Evolutionary conservation across 2,113 vertebrate species (phyloP).

Genomic region (Ovis canadensis): DNA sequence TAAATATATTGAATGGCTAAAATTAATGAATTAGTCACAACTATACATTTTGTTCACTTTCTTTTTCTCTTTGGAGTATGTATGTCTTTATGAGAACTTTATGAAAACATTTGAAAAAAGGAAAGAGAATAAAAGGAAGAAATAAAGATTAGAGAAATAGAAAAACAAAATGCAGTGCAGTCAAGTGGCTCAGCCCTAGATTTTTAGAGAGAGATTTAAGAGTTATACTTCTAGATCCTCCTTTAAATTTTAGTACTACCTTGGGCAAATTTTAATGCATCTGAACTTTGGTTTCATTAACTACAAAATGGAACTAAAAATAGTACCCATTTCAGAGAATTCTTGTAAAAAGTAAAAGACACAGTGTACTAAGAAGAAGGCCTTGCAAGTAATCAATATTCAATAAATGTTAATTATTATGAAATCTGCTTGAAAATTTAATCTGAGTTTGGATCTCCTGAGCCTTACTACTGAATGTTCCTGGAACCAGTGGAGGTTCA

Average conservation of each 20-base stretch:
- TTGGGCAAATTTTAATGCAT: background rate
- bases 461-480: background rate
- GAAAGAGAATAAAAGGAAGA: background rate
- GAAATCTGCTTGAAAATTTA: slow-evolving; percentile 25
- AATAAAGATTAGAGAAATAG: background rate
- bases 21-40: background rate
- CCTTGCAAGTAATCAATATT: background rate
- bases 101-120: background rate
- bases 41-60: background rate
- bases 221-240: background rate
- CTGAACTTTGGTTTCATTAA: background rate
- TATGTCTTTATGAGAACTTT: background rate
- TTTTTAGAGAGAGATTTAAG: background rate
- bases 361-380: background rate
- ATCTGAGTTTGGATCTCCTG: background rate
- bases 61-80: background rate
- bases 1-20: background rate
- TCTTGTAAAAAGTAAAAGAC: background rate
- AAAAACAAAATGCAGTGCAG: background rate
- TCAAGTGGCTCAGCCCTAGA: background rate
- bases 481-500: background rate
- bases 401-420: background rate
- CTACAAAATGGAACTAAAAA: background rate
- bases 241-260: background rate
- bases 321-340: background rate